Base-by-base conservation (phyloP, 1,140 invertebrate genomes). In the Orussus abietinus region DNA sequence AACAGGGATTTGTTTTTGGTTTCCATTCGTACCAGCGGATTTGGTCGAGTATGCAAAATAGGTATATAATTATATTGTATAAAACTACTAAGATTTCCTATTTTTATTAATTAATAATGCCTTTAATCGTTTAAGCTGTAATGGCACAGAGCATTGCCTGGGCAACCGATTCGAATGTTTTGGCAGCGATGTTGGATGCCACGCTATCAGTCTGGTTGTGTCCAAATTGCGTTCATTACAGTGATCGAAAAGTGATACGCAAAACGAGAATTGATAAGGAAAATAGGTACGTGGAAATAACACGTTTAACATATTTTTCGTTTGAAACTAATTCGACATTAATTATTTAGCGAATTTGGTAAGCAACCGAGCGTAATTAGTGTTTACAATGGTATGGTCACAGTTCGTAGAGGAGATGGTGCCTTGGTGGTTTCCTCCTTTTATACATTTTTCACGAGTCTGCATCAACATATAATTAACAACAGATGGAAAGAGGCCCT, bases 131-230 rank as follows among this genome's bases (percentile, higher is more conserved):
- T 63, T 31, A 42, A 86, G 86, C 82, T 47, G 76, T 78, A 13
- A 90, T 92, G 79, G 81, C 92, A 2, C 81, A 86, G 20, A 83
- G 83, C 10, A 79, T 93, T 29, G 75, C 74, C 45, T 95, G 92
- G 90, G 90, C 91, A 54, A 83, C 82, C 37, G 80, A 83, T 41
- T 80, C 84, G 2, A 92, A 92, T 64, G 88, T 93, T 58, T 68
- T 96, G 43, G 86, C 86, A 15, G 86, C 85, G 1, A 81, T 95
- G 42, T 79, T 90, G 48, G 90, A 95, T 52, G 78, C 83, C 1
- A 84, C 80, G 51, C 72, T 95, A 13, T 82, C 84, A 13, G 80
- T 95, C n/a, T 95, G 89, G 85, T 84, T 88, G 47, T 92, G 86
- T 62, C 92, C 92, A 0, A 72, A 63, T 44, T 74, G 69, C 25